Base-by-base conservation (phyloP, 2,113 vertebrate species). In the Casuarius casuarius region DNA sequence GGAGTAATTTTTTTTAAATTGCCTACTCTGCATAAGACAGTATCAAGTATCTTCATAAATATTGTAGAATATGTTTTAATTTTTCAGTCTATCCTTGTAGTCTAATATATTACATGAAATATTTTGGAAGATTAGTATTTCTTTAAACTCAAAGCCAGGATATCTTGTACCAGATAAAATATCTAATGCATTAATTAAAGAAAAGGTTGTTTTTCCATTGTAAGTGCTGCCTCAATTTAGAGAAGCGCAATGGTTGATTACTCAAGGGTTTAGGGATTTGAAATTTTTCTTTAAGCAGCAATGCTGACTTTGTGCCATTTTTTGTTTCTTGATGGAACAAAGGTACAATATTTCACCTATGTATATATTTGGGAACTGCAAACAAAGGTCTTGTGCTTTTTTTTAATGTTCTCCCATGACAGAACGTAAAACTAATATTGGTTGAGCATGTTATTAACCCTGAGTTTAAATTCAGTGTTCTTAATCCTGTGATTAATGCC, bases 401-500 rank as follows among this genome's bases (percentile, higher is more conserved):
- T 82, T 65, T 12, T 90, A 93, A 71, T 79, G 23, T 87, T 96
- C 87, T 95, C 96, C 91, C 91, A 91, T 95, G 93, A 94, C 96
- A 97, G 96, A 97, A 96, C 92, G 94, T 98, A 97, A 97, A 98
- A 97, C 97, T 97, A 97, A 97, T 97, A 98, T 97, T 97, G 94
- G 91, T 92, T 97, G 92, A 98, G 83, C n/a, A 14, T 96, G 87
- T 94, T 97, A 95, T 98, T 98, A 98, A 98, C 97, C 97, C 97
- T 97, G 93, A 97, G 89, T 98, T 98, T 97, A 97, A 97, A 97
- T 97, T 96, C 97, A 96, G 93, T 84, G 8, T 97, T 96, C 94
- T 97, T 98, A 98, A 97, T 98, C 93, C 93, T 94, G 85, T 98
- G 97, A 98, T 98, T 98, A 98, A 98, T 98, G 96, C 83, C 93